phyloP scores from a whole-genome alignment of 2,113 vertebrate species.

The Suncus etruscus region DNA sequence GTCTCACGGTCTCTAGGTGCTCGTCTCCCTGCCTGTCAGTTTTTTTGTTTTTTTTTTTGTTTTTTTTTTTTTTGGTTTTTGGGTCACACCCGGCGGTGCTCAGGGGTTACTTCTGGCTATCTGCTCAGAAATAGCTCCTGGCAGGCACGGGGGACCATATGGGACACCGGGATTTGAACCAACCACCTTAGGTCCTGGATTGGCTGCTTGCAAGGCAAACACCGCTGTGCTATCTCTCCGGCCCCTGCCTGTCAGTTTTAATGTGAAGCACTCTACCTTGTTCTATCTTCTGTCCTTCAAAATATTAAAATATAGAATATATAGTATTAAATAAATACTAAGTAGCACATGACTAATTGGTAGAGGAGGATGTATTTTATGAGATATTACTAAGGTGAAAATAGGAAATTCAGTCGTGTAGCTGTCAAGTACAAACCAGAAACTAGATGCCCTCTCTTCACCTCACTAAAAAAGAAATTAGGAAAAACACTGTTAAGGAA shows the following conservation, averaged over 20 bases:
- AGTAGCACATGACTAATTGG: background rate
- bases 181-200: too few relatives aligned
- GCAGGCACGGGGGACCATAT: too few relatives aligned
- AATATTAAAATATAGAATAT: slow-evolving; percentile 53
- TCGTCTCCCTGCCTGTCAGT: slow-evolving; percentile 35
- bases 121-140: too few relatives aligned
- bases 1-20: background rate
- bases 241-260: slow-evolving; percentile 48
- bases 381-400: slow-evolving; percentile 31
- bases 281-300: slow-evolving; percentile 35
- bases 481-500: slow-evolving; percentile 36
- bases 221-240: too few relatives aligned
- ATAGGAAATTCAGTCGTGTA: slow-evolving; percentile 10
- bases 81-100: too few relatives aligned
- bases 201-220: too few relatives aligned
- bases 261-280: slow-evolving; percentile 17
- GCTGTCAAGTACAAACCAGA: slow-evolving; percentile 46
- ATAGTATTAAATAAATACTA: too few relatives aligned
- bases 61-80: slow-evolving; percentile 30
- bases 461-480: background rate
- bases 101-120: too few relatives aligned
- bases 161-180: too few relatives aligned
- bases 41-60: too few relatives aligned
- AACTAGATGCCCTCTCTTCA: background rate
- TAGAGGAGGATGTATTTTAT: background rate